These are phyloP conservation scores for Bombus waltoni DNA, from an alignment of 1,140 invertebrate genomes.

Conservation along the genomic window DNA sequence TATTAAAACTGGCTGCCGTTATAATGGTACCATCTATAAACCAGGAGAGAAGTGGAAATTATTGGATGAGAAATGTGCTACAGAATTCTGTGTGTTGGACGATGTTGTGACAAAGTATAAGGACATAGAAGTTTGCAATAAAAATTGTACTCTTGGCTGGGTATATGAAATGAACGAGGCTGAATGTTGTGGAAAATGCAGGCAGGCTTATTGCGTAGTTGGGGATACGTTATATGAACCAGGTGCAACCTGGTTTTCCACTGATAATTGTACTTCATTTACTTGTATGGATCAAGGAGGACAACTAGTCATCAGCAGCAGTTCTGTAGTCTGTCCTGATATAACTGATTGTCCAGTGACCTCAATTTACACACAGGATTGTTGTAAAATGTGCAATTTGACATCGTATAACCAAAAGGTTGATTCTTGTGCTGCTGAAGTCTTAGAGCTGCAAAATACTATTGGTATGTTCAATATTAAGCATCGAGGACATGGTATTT, in stretches of 20 bases:
- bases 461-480: slow-evolving; percentile 83
- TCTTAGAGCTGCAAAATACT: slow-evolving; percentile 82
- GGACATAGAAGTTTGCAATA: slow-evolving; percentile 83
- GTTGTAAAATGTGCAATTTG: slow-evolving; percentile 86
- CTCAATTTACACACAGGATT: slow-evolving; percentile 85
- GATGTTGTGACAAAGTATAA: slow-evolving; percentile 80
- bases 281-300: slow-evolving; percentile 81
- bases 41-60: slow-evolving; percentile 85
- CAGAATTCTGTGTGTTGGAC: slow-evolving; percentile 83
- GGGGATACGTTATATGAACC: slow-evolving; percentile 83
- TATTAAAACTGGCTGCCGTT: slow-evolving; percentile 83
- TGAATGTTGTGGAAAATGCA: slow-evolving; percentile 89
- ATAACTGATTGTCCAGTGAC: slow-evolving; percentile 84
- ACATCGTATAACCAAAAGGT: slow-evolving; percentile 76
- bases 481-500: slow-evolving; percentile 83
- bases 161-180: slow-evolving; percentile 80
- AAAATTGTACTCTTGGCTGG: slow-evolving; percentile 84
- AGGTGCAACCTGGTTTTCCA: slow-evolving; percentile 84
- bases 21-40: slow-evolving; percentile 82
- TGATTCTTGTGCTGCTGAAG: slow-evolving; percentile 84
- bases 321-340: slow-evolving; percentile 84
- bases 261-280: slow-evolving; percentile 87
- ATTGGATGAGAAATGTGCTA: slow-evolving; percentile 84
- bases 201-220: slow-evolving; percentile 86
- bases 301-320: slow-evolving; percentile 83